These are phyloP conservation scores for Hydrochoerus hydrochaeris DNA, from an alignment of 2,113 vertebrate genomes.

Conservation along the genomic window DNA sequence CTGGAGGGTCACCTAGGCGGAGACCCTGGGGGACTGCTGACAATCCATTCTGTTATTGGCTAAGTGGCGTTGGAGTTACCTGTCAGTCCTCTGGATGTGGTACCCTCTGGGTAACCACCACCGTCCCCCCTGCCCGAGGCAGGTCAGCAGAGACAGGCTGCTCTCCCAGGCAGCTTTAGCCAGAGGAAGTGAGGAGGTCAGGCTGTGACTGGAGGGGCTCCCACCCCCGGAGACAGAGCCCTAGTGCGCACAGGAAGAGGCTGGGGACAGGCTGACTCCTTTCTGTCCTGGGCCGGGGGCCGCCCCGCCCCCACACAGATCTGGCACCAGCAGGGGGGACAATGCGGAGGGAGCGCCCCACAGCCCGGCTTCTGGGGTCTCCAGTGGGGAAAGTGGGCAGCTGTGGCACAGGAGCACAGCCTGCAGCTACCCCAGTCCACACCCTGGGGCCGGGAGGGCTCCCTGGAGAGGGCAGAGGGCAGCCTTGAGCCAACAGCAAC, in stretches of 20 bases:
- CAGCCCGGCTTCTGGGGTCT: background rate
- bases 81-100: background rate
- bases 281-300: no score
- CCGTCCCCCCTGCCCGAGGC: background rate
- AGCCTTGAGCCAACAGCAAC: no score
- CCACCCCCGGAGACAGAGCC: background rate
- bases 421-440: no score
- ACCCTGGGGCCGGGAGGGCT: background rate
- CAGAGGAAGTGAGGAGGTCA: no score
- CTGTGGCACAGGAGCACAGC: background rate
- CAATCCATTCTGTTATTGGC: background rate
- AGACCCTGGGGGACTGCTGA: background rate
- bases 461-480: no score
- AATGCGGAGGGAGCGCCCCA: background rate
- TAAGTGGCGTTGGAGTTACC: background rate
- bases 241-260: background rate
- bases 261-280: background rate
- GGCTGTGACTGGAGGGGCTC: background rate
- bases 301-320: background rate
- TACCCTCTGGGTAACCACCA: background rate
- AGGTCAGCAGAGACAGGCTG: background rate
- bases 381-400: background rate
- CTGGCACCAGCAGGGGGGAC: background rate
- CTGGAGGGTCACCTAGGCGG: no score
- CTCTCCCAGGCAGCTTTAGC: background rate